Evolutionary conservation across 1,140 invertebrate genomes (phyloP).

Genomic region (Aphis gossypii): DNA sequence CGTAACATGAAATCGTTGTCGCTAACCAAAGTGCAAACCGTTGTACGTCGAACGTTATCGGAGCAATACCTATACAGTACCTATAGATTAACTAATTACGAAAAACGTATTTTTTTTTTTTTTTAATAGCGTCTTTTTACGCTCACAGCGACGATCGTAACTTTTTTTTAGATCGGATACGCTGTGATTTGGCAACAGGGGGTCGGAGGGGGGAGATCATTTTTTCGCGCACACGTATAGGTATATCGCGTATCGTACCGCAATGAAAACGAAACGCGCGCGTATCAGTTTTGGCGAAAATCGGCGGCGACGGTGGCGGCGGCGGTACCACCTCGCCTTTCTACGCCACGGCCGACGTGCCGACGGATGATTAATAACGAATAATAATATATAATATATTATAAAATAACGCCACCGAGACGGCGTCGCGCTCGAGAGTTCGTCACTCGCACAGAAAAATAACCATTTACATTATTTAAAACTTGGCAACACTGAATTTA

Average conservation of each 20-base stretch:
- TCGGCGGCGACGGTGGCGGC: background rate
- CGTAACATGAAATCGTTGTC: background rate
- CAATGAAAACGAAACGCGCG: background rate
- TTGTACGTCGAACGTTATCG: background rate
- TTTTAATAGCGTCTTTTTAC: background rate
- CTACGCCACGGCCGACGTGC: background rate
- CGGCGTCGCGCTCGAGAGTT: background rate
- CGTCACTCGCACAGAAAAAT: slow-evolving; percentile 6
- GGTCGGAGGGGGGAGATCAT: background rate
- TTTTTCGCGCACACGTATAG: background rate
- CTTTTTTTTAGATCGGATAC: background rate
- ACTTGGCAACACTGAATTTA: slow-evolving; percentile 52
- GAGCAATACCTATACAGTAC: background rate
- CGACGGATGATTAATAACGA: slow-evolving; percentile 1
- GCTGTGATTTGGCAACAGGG: background rate
- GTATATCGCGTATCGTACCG: background rate
- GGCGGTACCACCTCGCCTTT: background rate
- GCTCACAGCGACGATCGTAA: background rate
- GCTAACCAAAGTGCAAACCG: background rate
- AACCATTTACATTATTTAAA: slow-evolving; percentile 34
- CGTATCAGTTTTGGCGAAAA: background rate
- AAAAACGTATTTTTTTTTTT: background rate
- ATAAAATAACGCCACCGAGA: background rate
- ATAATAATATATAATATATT: background rate
- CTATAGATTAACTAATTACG: background rate